These are phyloP conservation scores for Tragulus kanchil DNA, from an alignment of 2,113 vertebrate genomes.

Conservation along the genomic window DNA sequence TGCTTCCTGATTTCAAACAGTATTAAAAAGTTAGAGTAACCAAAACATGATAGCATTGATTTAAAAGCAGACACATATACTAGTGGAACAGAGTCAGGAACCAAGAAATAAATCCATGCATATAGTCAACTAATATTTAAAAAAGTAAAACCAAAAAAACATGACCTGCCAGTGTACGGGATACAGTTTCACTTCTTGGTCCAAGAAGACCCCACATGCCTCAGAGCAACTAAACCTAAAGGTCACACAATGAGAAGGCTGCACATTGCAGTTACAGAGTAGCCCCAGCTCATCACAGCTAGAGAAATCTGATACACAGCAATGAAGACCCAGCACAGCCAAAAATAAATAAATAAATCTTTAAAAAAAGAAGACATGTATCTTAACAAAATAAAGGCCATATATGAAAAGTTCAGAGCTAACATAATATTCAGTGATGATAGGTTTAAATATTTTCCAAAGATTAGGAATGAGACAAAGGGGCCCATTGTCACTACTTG, in stretches of 20 bases:
- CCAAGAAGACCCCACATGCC: neutral
- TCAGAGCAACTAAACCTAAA: neutral
- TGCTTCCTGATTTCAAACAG: neutral
- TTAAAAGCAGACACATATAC: neutral
- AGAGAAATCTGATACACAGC: neutral
- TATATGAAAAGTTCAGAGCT: neutral
- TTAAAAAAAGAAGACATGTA: neutral
- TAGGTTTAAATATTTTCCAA: neutral
- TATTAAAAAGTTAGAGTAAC: neutral
- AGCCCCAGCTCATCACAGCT: neutral
- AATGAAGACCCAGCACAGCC: neutral
- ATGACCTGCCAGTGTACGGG: neutral
- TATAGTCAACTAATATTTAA: no score
- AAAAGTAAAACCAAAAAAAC: no score
- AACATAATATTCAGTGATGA: neutral
- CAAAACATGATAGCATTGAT: neutral
- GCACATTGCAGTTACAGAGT: neutral
- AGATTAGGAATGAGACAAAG: neutral
- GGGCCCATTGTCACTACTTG: neutral
- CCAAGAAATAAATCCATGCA: neutral
- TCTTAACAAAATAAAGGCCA: neutral
- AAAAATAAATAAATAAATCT: neutral
- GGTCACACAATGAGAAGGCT: neutral
- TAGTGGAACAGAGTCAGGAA: neutral
- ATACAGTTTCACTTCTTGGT: neutral